Percentiles rank a stretch among this genome's conserved stretches.
Conservation (phyloP, 2,888 invertebrate genomes). For the Euplexia lucipara region DNA sequence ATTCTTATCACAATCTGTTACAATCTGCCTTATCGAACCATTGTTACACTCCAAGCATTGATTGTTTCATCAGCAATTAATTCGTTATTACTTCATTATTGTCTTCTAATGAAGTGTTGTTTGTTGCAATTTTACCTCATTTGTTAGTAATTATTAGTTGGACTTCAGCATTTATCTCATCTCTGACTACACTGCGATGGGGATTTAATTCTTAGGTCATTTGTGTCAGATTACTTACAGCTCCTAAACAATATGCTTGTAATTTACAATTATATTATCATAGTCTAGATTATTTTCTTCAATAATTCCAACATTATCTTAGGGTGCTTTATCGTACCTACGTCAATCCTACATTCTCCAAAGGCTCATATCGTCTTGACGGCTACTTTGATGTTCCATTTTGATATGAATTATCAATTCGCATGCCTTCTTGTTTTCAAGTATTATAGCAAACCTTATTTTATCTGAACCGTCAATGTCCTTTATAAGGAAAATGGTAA, state of each 20-base stretch:
- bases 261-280: too few species aligned
- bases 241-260: too few species aligned
- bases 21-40: constrained; percentile 20
- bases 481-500: constrained; percentile 29
- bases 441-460: neutral
- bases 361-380: neutral
- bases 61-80: constrained; percentile 25
- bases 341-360: neutral
- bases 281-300: neutral
- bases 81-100: constrained; percentile 25
- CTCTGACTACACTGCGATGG: too few species aligned
- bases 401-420: constrained; percentile 13
- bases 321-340: neutral
- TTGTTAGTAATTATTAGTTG: constrained; percentile 8
- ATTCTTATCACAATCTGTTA: constrained; percentile 13
- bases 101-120: constrained; percentile 15
- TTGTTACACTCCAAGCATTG: constrained; percentile 26
- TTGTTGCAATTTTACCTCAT: constrained; percentile 8
- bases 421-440: constrained; percentile 15
- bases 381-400: constrained; percentile 7
- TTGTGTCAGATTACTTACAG: too few species aligned
- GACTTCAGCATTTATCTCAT: neutral
- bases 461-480: constrained; percentile 16
- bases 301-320: neutral
- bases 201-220: neutral